Percentiles rank a stretch among this genome's conserved stretches.
phyloP scores from a whole-genome alignment of 2,888 invertebrate genomes.

The Cantharis flavilabris region DNA sequence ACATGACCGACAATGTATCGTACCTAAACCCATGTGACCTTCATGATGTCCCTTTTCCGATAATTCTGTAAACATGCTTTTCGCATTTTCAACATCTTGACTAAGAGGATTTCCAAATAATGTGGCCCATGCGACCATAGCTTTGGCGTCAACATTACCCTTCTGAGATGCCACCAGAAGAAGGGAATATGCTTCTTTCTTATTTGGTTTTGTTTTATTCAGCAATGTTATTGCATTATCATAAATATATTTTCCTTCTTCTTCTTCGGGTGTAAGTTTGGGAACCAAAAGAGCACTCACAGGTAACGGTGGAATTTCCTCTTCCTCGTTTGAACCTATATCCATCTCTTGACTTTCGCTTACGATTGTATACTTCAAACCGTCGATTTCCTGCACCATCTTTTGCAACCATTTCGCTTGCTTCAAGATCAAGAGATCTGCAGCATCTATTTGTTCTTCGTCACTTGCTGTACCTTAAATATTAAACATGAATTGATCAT shows the following conservation, averaged over 20 bases:
- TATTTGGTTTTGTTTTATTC: conserved; percentile 73
- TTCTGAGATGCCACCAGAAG: conserved; percentile 79
- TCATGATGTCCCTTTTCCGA: conserved; percentile 79
- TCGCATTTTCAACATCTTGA: conserved; percentile 77
- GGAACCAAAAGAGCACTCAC: conserved; percentile 53
- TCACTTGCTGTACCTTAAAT: conserved; percentile 18
- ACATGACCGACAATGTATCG: conserved; percentile 17
- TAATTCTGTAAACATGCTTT: conserved; percentile 74
- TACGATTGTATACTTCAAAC: conserved; percentile 51
- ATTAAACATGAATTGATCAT: neutral
- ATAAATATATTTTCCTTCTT: conserved; percentile 77
- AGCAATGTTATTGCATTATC: conserved; percentile 72
- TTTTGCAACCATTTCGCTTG: conserved; percentile 55
- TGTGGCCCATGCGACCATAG: conserved; percentile 86
- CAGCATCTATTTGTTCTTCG: conserved; percentile 40
- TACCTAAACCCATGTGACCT: conserved; percentile 79
- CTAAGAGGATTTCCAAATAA: conserved; percentile 81
- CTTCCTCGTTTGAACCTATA: conserved; percentile 57
- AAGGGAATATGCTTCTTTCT: conserved; percentile 73
- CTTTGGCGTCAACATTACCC: conserved; percentile 81
- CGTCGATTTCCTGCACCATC: conserved; percentile 55
- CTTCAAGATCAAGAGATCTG: conserved; percentile 48
- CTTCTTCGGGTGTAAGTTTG: conserved; percentile 66
- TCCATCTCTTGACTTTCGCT: conserved; percentile 40
- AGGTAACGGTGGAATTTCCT: conserved; percentile 60